These are phyloP conservation scores for Psophia crepitans DNA, from an alignment of 2,113 vertebrate genomes.

Conservation along the genomic window DNA sequence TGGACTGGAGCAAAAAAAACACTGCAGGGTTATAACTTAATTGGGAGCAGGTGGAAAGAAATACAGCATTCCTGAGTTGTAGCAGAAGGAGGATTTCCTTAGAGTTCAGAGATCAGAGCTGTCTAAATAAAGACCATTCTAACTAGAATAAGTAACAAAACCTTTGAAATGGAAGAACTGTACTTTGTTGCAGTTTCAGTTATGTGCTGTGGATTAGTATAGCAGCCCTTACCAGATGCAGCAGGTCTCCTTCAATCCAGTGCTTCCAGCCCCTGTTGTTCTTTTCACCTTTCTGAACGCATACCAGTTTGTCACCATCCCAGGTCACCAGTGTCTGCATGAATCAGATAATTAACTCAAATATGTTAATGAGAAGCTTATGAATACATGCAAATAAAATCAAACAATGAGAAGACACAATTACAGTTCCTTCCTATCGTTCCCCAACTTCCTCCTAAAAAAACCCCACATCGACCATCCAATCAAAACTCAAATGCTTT, in stretches of 20 bases:
- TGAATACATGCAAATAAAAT: neutral
- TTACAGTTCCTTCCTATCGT: neutral
- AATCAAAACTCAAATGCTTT: neutral
- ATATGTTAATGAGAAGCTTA: neutral
- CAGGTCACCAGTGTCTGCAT: constrained; percentile 85
- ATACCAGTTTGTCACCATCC: constrained; percentile 89
- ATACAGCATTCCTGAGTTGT: neutral
- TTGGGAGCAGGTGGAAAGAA: neutral
- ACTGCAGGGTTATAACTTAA: neutral
- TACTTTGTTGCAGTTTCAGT: neutral
- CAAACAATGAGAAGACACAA: neutral
- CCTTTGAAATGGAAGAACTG: neutral
- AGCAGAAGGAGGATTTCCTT: neutral
- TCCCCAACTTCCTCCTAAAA: neutral
- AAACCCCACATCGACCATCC: neutral
- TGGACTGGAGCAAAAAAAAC: neutral
- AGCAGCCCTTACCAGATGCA: constrained; percentile 84
- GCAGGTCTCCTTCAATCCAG: constrained; percentile 90
- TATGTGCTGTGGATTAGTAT: neutral
- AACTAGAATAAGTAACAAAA: neutral
- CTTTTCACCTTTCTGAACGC: constrained; percentile 94
- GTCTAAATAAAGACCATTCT: neutral
- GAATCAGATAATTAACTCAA: constrained; percentile 17
- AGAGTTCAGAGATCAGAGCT: neutral
- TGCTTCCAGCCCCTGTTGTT: constrained; percentile 92